Evolutionary conservation across 2,888 invertebrate genomes (phyloP).

Genomic region (Cerastis rubricosa): DNA sequence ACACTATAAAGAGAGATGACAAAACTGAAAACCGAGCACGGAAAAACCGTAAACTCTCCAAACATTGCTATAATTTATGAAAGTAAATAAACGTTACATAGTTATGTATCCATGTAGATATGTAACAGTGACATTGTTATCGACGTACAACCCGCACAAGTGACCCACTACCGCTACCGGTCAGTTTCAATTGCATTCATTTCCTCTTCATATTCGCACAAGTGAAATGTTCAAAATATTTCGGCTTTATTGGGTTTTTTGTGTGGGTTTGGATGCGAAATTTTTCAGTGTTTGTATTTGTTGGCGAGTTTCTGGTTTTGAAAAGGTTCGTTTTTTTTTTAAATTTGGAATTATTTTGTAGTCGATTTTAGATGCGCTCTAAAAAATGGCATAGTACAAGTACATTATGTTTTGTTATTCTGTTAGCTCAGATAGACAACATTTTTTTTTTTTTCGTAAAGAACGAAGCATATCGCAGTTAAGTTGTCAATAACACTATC

Average conservation of each 20-base stretch:
- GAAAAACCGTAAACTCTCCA: background rate
- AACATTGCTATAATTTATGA: background rate
- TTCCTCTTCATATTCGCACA: slow-evolving; percentile 36
- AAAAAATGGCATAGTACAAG: background rate
- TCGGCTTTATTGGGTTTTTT: slow-evolving; percentile 8
- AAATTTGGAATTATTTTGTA: background rate
- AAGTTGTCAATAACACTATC: background rate
- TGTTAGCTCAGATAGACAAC: background rate
- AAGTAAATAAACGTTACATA: slow-evolving; percentile 10
- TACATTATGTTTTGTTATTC: background rate
- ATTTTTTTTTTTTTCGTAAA: background rate
- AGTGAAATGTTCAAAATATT: slow-evolving; percentile 30
- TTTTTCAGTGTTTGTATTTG: background rate
- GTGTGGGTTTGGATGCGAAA: background rate
- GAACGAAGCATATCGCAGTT: background rate
- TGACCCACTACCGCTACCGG: slow-evolving; percentile 44
- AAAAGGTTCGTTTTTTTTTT: background rate
- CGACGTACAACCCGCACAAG: slow-evolving; percentile 27
- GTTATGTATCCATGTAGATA: background rate
- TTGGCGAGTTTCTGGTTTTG: too few relatives aligned
- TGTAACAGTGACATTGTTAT: slow-evolving; percentile 54
- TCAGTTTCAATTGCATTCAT: slow-evolving; percentile 46
- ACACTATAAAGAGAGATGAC: too few relatives aligned
- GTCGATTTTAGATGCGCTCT: background rate
- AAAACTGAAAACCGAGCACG: background rate